phyloP scores from a whole-genome alignment of 2,797 vertebrate species.

The Notoglanidium macrostoma region DNA sequence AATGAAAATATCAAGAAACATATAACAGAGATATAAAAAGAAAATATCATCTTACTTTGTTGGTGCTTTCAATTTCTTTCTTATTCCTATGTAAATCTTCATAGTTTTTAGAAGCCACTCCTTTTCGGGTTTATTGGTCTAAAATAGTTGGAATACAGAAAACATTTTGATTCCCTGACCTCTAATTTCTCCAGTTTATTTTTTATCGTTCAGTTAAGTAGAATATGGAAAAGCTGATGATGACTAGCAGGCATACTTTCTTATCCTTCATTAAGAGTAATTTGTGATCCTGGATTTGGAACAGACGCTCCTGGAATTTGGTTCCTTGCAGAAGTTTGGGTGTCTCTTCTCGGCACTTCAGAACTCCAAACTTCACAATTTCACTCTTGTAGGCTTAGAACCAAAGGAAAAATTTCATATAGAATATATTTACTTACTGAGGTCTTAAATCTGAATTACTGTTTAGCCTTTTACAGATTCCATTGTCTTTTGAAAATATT shows the following conservation, averaged over 20 bases:
- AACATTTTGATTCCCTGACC: not conserved
- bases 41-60: slow-evolving; percentile 76
- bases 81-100: slow-evolving; percentile 93
- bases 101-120: slow-evolving; percentile 89
- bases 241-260: slow-evolving; percentile 74
- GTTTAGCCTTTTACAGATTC: not conserved
- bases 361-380: slow-evolving; percentile 83
- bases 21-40: not conserved
- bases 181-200: not conserved
- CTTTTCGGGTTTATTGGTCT: slow-evolving; percentile 89
- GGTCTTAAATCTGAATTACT: not conserved
- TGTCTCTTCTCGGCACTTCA: slow-evolving; percentile 89
- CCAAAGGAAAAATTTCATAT: not conserved
- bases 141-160: slow-evolving; percentile 30
- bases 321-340: slow-evolving; percentile 89
- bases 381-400: slow-evolving; percentile 82
- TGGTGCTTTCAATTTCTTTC: slow-evolving; percentile 91
- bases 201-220: not conserved
- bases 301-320: slow-evolving; percentile 92
- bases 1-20: not conserved
- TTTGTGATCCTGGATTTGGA: slow-evolving; percentile 84
- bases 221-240: slow-evolving; percentile 5
- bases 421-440: not conserved
- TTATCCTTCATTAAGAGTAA: slow-evolving; percentile 93
- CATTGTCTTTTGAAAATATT: not conserved